Percentiles rank a stretch among this genome's conserved stretches.
phyloP scores from a whole-genome alignment of 2,888 invertebrate species.

The Loripinus fragilis region DNA sequence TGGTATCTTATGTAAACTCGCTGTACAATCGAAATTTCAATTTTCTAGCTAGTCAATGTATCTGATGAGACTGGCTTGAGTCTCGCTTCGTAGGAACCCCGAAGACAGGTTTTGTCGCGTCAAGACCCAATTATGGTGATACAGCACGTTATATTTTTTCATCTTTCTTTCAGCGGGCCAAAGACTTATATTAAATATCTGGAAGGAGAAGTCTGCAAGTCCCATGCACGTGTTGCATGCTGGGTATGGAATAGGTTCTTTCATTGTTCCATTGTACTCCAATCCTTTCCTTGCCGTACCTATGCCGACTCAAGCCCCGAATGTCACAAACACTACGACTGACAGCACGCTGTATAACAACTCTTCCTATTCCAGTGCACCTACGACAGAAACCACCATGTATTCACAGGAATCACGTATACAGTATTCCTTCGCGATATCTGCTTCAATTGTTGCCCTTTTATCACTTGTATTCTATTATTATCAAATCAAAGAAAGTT shows the following conservation, averaged over 20 bases:
- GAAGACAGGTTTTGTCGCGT: no score
- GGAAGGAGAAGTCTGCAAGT: conserved; percentile 64
- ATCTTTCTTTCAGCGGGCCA: conserved; percentile 63
- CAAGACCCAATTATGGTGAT: no score
- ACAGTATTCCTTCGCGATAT: conserved; percentile 64
- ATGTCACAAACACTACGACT: conserved; percentile 4
- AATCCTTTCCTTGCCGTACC: conserved; percentile 61
- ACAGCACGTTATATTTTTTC: no score
- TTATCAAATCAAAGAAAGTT: conserved; percentile 54
- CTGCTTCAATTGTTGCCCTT: conserved; percentile 43
- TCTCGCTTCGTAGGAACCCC: no score
- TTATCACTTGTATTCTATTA: conserved; percentile 60
- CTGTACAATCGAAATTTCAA: no score
- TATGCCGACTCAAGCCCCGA: conserved; percentile 11
- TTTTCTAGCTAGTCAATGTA: no score
- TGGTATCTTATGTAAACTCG: no score
- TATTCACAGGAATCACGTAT: conserved; percentile 60
- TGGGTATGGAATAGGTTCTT: conserved; percentile 68
- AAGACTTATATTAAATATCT: conserved; percentile 59
- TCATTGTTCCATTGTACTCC: conserved; percentile 63
- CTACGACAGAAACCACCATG: background rate
- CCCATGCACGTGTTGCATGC: conserved; percentile 66
- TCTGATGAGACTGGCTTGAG: no score
- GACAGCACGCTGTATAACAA: background rate
- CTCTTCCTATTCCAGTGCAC: background rate